Evolutionary conservation across 2,888 invertebrate species (phyloP), one percentile per base, ranked within the genome.

Genomic region (Platycheirus albimanus): DNA sequence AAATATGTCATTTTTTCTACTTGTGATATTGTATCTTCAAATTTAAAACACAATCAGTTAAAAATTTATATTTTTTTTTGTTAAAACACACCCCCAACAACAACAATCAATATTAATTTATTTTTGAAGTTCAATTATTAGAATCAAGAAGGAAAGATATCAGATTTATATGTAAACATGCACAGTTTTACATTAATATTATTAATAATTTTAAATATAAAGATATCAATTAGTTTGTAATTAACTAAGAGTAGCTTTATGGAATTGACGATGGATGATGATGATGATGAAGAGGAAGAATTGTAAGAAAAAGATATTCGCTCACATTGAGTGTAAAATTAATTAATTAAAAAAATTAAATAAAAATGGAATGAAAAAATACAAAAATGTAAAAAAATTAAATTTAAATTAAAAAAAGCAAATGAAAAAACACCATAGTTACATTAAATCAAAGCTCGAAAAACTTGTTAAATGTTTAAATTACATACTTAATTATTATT

Each of bases 251-350:
- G 64, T 81, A 81, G 76, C 75, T 83, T 76, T 83, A 84, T 78
- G 78, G 66, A 67, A 56, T 72, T 67, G 71, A 80, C 33, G 58
- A 63, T 30, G 17, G 19, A 56, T 41, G 38, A 41, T 24, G 56
- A 41, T 10, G 56, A 56, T 2, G 11, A 58, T n/a, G n/a, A n/a
- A n/a, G n/a, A n/a, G n/a, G n/a, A n/a, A n/a, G 51, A 45, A 41
- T 56, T 6, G 43, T 49, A 63, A 20, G 63, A 45, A 76, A 51
- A 74, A 45, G 24, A 49, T 85, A 86, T 86, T 86, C 87, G 76
- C 87, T 87, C 87, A 87, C 87, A 87, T 86, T 87, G 87, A 87
- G 87, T 85, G 87, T 85, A 85, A 72, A 80, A 61, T 74, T 67
- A 84, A 77, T 74, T 75, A 72, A n/a, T n/a, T n/a, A n/a, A n/a